Evolutionary conservation across 2,113 vertebrate species (phyloP).

Genomic region (Ellobius talpinus): DNA sequence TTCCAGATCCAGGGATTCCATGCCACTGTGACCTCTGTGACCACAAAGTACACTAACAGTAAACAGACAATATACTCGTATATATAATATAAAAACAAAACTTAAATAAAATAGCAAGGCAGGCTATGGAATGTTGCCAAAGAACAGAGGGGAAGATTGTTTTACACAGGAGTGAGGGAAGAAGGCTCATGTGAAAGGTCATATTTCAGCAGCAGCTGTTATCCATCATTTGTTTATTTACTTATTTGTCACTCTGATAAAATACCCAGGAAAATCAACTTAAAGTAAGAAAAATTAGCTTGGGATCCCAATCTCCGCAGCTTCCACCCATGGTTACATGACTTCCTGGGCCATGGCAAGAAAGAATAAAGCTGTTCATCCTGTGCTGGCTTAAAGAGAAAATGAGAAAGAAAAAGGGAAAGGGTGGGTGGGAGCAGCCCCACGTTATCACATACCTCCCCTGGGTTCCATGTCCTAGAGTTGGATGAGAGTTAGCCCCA

Average conservation of each 20-base stretch:
- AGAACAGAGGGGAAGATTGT: neutral
- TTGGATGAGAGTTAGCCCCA: too few relatives aligned
- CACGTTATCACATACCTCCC: neutral
- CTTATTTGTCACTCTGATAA: neutral
- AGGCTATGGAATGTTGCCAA: neutral
- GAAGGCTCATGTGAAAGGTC: neutral
- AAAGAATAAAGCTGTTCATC: neutral
- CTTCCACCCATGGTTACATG: neutral
- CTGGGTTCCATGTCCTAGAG: accelerated
- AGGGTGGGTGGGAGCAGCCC: too few relatives aligned
- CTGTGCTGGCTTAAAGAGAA: too few relatives aligned
- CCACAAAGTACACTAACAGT: neutral
- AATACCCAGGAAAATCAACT: neutral
- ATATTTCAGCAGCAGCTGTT: neutral
- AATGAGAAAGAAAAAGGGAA: neutral
- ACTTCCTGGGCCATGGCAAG: neutral
- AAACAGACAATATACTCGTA: neutral
- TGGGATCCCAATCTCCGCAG: neutral
- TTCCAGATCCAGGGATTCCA: neutral
- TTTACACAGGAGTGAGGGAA: neutral
- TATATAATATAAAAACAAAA: neutral
- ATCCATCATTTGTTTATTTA: neutral
- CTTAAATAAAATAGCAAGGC: neutral
- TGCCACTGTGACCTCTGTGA: neutral
- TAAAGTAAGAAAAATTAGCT: neutral